These are phyloP conservation scores for Cylindroiulus punctatus DNA, from an alignment of 2,888 invertebrate genomes.

Conservation along the genomic window DNA sequence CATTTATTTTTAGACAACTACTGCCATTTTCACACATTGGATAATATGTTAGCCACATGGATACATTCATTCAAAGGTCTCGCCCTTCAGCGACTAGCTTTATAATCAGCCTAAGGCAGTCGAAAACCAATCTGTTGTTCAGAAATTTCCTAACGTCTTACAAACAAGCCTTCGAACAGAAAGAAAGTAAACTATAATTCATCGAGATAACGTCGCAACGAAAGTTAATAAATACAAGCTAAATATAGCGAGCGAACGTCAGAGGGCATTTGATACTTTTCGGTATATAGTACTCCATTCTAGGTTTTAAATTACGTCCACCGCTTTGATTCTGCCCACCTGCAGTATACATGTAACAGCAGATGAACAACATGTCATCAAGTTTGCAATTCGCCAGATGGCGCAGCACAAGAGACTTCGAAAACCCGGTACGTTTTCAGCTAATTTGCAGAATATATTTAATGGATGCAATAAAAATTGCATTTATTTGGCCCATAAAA, in stretches of 20 bases:
- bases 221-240: neutral
- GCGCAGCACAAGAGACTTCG: neutral
- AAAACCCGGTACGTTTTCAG: neutral
- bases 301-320: constrained; percentile 14
- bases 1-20: too few species aligned
- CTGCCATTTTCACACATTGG: too few species aligned
- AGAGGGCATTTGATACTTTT: neutral
- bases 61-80: neutral
- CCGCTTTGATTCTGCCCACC: neutral
- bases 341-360: neutral
- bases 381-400: neutral
- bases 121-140: neutral
- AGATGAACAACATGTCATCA: neutral
- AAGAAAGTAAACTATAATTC: neutral
- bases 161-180: neutral
- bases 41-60: too few species aligned
- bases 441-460: neutral
- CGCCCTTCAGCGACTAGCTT: neutral
- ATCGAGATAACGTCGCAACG: neutral
- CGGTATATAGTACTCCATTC: neutral
- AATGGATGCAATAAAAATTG: neutral
- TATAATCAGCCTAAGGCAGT: neutral
- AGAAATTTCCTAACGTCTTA: neutral
- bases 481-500: neutral
- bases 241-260: neutral